Conservation (phyloP, 2,797 vertebrate genomes). For the Pagetopsis macropterus region DNA sequence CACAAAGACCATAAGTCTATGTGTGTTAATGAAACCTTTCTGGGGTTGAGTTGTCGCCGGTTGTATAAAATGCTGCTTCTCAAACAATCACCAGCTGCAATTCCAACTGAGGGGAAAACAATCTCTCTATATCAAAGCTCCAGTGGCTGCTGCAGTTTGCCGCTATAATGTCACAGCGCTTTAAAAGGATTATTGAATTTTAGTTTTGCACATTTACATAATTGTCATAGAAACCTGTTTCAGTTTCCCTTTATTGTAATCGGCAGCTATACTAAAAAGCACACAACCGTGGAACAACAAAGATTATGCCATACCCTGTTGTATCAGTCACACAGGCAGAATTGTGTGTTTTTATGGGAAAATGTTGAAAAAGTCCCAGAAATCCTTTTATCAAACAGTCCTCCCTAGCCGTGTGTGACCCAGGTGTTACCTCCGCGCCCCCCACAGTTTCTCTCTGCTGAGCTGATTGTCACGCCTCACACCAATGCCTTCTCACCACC, state of each 20-base stretch:
- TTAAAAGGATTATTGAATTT: constrained; percentile 37
- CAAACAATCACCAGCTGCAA: constrained; percentile 51
- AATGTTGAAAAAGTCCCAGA: constrained; percentile 12
- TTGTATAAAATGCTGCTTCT: constrained; percentile 38
- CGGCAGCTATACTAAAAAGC: constrained; percentile 32
- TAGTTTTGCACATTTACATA: constrained; percentile 26
- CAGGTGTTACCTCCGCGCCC: constrained; percentile 28
- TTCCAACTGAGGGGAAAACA: constrained; percentile 30
- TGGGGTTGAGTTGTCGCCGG: constrained; percentile 42
- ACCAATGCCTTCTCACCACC: constrained; percentile 77
- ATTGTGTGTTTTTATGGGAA: constrained; percentile 35
- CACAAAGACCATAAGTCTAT: constrained; percentile 41
- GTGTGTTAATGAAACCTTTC: constrained; percentile 65
- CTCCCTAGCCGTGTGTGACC: constrained; percentile 17
- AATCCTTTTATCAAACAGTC: constrained; percentile 15
- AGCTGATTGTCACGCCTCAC: constrained; percentile 72
- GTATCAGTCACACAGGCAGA: constrained; percentile 5
- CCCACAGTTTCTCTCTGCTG: constrained; percentile 36
- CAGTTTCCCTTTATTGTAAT: constrained; percentile 30
- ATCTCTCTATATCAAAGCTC: constrained; percentile 42
- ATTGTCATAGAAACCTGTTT: constrained; percentile 16
- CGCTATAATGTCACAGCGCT: constrained; percentile 21
- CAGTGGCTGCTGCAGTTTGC: constrained; percentile 6
- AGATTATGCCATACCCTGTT: neutral
- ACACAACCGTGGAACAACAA: constrained; percentile 14